phyloP scores from a whole-genome alignment of 2,888 invertebrate species.

The Nasonia oneida region DNA sequence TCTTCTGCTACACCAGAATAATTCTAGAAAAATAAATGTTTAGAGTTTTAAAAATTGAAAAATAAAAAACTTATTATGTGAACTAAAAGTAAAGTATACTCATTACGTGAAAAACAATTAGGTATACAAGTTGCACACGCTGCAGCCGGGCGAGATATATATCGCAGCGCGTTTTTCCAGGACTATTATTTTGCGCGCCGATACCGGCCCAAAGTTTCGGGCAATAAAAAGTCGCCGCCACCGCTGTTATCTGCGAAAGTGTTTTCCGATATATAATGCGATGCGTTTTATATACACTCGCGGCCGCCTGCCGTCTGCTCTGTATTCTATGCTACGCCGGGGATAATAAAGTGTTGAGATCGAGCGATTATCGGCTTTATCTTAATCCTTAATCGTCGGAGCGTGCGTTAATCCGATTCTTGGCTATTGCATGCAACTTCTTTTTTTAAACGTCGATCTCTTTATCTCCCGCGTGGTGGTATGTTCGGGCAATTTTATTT shows the following conservation, averaged over 20 bases:
- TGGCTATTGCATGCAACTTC: conserved; percentile 1
- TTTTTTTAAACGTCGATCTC: conserved; percentile 12
- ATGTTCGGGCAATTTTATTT: too few relatives aligned
- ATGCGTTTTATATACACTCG: conserved; percentile 39
- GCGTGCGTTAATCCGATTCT: conserved; percentile 16
- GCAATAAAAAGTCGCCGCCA: conserved; percentile 16
- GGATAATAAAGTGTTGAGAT: conserved; percentile 39
- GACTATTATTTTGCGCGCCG: conserved; percentile 49
- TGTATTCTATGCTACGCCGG: conserved; percentile 7
- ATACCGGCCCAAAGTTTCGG: conserved; percentile 45
- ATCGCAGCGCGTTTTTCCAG: neutral
- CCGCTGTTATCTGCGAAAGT: conserved; percentile 56
- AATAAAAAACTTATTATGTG: too few relatives aligned
- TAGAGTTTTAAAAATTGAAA: too few relatives aligned
- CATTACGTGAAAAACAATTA: too few relatives aligned
- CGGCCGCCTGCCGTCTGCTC: neutral
- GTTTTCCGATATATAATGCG: conserved; percentile 60
- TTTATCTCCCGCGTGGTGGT: neutral
- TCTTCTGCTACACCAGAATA: too few relatives aligned
- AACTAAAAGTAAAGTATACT: too few relatives aligned
- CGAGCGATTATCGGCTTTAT: conserved; percentile 50
- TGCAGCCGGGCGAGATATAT: too few relatives aligned
- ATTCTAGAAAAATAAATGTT: too few relatives aligned
- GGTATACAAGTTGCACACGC: too few relatives aligned
- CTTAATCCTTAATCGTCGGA: conserved; percentile 50